Evolutionary conservation across 1,140 invertebrate genomes (phyloP).

Genomic region (Drosophila biarmipes): DNA sequence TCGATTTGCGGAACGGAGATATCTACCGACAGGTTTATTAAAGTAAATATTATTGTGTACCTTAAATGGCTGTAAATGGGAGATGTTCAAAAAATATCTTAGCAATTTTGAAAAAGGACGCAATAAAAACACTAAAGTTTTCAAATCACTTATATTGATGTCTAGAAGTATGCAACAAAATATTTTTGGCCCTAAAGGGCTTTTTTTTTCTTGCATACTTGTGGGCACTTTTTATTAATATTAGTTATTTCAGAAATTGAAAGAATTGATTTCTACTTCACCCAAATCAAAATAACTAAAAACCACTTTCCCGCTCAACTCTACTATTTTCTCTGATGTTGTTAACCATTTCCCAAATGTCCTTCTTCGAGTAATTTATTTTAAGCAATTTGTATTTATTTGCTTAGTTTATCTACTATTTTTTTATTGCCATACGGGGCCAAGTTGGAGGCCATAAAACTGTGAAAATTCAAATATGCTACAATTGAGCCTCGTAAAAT

Average conservation of each 20-base stretch:
- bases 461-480: slow-evolving; percentile 62
- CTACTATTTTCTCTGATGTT: slow-evolving; percentile 2
- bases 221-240: too few species aligned
- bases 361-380: slow-evolving; percentile 37
- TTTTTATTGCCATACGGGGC: slow-evolving; percentile 16
- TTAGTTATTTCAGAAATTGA: too few species aligned
- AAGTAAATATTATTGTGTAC: neutral
- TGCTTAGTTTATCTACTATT: neutral
- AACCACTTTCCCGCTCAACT: neutral
- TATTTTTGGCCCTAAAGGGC: too few species aligned
- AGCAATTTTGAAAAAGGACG: too few species aligned
- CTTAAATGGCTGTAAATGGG: too few species aligned
- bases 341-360: slow-evolving; percentile 12
- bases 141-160: too few species aligned
- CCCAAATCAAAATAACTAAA: too few species aligned
- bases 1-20: neutral
- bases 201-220: too few species aligned
- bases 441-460: slow-evolving; percentile 65
- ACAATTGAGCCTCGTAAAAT: slow-evolving; percentile 70
- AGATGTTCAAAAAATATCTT: too few species aligned
- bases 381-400: slow-evolving; percentile 48
- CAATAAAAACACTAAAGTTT: too few species aligned
- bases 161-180: too few species aligned
- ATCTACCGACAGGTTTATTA: neutral
- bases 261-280: too few species aligned